Evolutionary conservation across 2,113 vertebrate species (phyloP), one percentile per base, ranked within the genome.

Genomic region (Struthidea cinerea): DNA sequence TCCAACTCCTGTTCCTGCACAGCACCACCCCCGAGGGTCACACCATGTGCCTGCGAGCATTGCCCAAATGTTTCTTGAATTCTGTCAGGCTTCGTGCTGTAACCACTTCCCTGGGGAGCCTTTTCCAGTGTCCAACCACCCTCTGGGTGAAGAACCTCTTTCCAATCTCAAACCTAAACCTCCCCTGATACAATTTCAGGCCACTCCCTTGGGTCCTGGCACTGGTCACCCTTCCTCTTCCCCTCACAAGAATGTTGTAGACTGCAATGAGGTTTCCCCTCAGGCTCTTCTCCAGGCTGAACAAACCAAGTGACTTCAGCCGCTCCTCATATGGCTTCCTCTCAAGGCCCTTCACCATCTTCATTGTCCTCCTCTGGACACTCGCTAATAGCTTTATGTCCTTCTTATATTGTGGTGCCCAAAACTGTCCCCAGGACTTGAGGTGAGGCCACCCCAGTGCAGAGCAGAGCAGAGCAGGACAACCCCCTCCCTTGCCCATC

Each of bases 391-490:
- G 46, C 26, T 60, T 60, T 35, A 42, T 32, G 60, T 42, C 13
- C 8, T 35, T 70, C 32, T 52, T 52, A 24, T 10, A 35, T 6
- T 83, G 55, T 83, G 37, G 35, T 1, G 0, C 19, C 32, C 19
- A 30, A 42, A 82, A 41, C 4, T 50, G 53, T 24, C 0, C 64
- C 0, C 24, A 16, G 15, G 0, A 35, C 32, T 60, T 1, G 0
- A 52, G 56, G 16, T 52, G 46, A 83, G 55, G 55, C 44, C 3
- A 4, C 19, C 23, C 24, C 37, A 59, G 35, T 1, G 2, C 42
- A 49, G 65, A 49, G 53, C 64, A 49, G 65, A 49, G 53, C 64
- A 59, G 23, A 24, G 19, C 1, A 1, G 55, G 32, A 60, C 65
- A 70, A n/a, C 30, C 53, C 44, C 15, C 26, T 50, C 55, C 55